Evolutionary conservation across 2,113 vertebrate genomes (phyloP), one percentile per base, ranked within the genome.

Genomic region (Brienomyrus brachyistius): DNA sequence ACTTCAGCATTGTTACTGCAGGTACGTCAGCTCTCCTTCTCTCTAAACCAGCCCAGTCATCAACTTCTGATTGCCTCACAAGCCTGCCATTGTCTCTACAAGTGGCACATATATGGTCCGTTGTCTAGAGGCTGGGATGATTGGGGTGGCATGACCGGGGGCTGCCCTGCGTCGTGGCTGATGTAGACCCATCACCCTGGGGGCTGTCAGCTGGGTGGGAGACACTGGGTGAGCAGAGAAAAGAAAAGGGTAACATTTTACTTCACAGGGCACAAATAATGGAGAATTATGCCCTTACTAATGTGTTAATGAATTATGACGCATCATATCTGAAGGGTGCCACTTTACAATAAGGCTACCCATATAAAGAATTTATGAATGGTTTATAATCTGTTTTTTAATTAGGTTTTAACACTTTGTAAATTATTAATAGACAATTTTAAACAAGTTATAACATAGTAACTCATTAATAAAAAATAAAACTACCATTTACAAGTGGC

Each of bases 131-230:
- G 91, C 94, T 90, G 86, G 94, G 93, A 88, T 93, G 93, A 48
- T 95, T 95, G 51, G 94, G 88, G 77, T 94, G 90, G 90, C 95
- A 95, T 11, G 94, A 92, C 5, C 93, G 94, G 27, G 92, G 91
- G 70, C n/a, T 89, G 31, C 35, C 17, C 48, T 89, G 74, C 0
- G 50, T 48, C 62, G 91, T 93, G 52, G 91, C 52, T 88, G 90
- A 90, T 17, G 91, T 83, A 5, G 92, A 74, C 47, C 86, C 59
- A 3, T 92, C 93, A 23, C 92, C 93, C 3, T 94, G 91, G 2
- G 94, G 90, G 40, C 94, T 93, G 35, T 92, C 93, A 17, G 92
- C 89, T 1, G 94, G 86, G 91, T 95, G 95, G 9, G 95, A 94
- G 54, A 96, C 95, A 86, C 96, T 89, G 43, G 35, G 56, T 8